Evolutionary conservation across 2,888 invertebrate species (phyloP).

Genomic region (Shargacucullia verbasci): DNA sequence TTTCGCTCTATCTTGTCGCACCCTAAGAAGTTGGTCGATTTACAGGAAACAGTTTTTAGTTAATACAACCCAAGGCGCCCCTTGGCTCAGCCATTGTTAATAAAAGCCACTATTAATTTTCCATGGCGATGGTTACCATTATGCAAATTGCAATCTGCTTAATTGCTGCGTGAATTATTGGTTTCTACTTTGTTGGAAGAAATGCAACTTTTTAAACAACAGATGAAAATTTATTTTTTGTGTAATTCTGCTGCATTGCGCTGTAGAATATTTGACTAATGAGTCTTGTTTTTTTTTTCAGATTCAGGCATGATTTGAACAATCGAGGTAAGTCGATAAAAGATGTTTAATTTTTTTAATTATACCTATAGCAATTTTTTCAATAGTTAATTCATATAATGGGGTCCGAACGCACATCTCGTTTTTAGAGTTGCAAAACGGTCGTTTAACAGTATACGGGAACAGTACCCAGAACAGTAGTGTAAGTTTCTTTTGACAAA

Average conservation of each 20-base stretch:
- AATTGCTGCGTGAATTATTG: conserved; percentile 55
- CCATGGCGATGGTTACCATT: conserved; percentile 41
- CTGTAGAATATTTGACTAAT: conserved; percentile 4
- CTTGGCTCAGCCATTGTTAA: conserved; percentile 29
- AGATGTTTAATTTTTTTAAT: background rate
- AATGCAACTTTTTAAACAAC: conserved; percentile 26
- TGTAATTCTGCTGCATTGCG: conserved; percentile 4
- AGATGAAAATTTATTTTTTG: conserved; percentile 23
- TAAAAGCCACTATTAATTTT: conserved; percentile 51
- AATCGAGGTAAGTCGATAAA: conserved; percentile 47
- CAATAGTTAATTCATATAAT: too few species aligned
- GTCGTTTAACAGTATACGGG: too few species aligned
- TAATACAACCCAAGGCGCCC: conserved; percentile 29
- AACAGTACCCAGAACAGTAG: too few species aligned
- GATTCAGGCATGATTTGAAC: conserved; percentile 61
- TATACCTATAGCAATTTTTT: too few species aligned
- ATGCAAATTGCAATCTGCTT: conserved; percentile 58
- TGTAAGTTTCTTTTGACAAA: too few species aligned
- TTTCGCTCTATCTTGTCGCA: background rate
- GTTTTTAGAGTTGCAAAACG: too few species aligned
- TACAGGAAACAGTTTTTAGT: conserved; percentile 21
- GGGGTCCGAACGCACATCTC: too few species aligned
- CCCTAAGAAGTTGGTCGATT: background rate
- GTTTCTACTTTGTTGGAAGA: conserved; percentile 27
- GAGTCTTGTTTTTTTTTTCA: conserved; percentile 45